Percentiles rank a stretch among this genome's conserved stretches.
phyloP scores from a whole-genome alignment of 2,113 vertebrate species.

The Malurus elegans region DNA sequence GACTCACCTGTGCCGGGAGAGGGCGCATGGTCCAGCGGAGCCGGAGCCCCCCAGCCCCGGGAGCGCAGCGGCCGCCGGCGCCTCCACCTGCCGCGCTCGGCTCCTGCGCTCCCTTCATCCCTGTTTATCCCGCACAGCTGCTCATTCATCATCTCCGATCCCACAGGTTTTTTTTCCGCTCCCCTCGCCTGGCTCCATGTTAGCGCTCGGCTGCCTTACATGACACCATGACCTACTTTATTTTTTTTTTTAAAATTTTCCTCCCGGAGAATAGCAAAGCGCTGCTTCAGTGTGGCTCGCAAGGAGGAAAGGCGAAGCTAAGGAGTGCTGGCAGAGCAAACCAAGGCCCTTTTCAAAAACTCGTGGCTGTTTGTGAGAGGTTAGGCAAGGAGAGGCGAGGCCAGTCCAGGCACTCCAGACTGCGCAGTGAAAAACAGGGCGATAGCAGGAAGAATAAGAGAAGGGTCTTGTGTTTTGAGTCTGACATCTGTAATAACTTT shows the following conservation, averaged over 20 bases:
- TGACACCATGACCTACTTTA: conserved; percentile 67
- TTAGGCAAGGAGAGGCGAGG: background rate
- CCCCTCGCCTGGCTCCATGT: background rate
- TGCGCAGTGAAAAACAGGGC: background rate
- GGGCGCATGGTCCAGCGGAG: background rate
- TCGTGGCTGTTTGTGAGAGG: conserved; percentile 8
- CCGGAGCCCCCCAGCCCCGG: background rate
- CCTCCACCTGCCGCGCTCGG: background rate
- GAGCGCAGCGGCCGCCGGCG: background rate
- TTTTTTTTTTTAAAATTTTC: background rate
- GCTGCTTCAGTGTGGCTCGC: background rate
- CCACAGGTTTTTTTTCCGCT: background rate
- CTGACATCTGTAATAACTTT: background rate
- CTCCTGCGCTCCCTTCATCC: background rate
- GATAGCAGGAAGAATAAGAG: background rate
- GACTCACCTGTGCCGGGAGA: background rate
- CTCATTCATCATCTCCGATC: background rate
- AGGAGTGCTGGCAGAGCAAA: background rate
- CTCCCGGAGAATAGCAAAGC: background rate
- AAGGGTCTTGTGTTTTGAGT: background rate
- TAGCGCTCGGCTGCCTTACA: conserved; percentile 3
- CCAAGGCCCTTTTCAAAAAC: conserved; percentile 23
- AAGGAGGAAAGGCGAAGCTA: background rate
- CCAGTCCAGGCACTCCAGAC: background rate
- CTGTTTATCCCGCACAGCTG: background rate